A percentile compares a stretch with the other conserved stretches of the same genome.
These are phyloP conservation scores for Jaculus jaculus DNA, from an alignment of 2,113 vertebrate genomes.

Conservation along the genomic window DNA sequence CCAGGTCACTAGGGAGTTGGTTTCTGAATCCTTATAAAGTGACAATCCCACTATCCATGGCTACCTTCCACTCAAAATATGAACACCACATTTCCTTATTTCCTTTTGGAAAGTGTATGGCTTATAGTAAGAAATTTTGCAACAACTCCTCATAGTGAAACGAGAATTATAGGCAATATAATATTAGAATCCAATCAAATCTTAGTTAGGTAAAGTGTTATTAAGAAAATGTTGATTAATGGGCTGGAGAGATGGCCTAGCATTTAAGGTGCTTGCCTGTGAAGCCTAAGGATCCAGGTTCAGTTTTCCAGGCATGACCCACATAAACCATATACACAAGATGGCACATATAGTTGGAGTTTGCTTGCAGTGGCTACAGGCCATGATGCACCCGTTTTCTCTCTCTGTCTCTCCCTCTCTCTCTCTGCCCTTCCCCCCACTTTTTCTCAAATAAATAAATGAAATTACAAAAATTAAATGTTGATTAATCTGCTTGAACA, in stretches of 20 bases:
- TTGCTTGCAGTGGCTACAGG: too few species aligned
- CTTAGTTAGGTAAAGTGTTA: neutral
- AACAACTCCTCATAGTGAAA: neutral
- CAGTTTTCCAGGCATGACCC: too few species aligned
- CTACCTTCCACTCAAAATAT: neutral
- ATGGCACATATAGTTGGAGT: too few species aligned
- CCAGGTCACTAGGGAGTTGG: neutral
- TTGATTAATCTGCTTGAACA: neutral
- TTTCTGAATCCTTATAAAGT: constrained; percentile 34
- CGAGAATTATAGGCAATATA: constrained; percentile 29
- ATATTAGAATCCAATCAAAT: neutral
- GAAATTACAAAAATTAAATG: neutral
- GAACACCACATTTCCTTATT: constrained; percentile 29
- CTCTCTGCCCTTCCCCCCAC: too few species aligned
- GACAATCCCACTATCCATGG: neutral
- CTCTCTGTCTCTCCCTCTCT: too few species aligned
- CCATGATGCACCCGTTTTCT: too few species aligned
- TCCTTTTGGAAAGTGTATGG: neutral
- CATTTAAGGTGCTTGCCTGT: too few species aligned
- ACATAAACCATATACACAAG: too few species aligned
- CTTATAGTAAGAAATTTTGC: constrained; percentile 25
- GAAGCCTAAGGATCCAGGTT: too few species aligned
- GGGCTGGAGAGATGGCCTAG: too few species aligned
- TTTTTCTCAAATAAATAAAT: too few species aligned
- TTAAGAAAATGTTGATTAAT: constrained; percentile 7